Evolutionary conservation across 2,888 invertebrate species (phyloP).

Genomic region (Lumbricus terrestris): DNA sequence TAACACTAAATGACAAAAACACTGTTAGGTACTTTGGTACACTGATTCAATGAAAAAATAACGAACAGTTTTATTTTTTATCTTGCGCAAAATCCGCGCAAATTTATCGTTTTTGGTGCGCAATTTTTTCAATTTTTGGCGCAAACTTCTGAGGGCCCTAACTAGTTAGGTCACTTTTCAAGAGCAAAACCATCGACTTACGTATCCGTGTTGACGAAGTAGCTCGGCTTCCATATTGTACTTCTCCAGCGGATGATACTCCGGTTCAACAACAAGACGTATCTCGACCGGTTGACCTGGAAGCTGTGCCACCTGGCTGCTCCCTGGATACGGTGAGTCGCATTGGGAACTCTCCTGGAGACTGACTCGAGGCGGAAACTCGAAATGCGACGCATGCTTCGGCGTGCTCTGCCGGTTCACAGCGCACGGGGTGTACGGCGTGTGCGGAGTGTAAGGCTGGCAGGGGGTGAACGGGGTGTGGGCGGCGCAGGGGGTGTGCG

Average conservation of each 20-base stretch:
- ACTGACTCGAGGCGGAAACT: slow-evolving; percentile 23
- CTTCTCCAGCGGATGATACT: background rate
- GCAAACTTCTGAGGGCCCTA: too few relatives aligned
- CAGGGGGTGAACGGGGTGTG: slow-evolving; percentile 28
- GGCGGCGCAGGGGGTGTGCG: slow-evolving; percentile 26
- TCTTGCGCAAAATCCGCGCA: too few relatives aligned
- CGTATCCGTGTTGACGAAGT: background rate
- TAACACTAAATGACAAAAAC: too few relatives aligned
- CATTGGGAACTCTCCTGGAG: background rate
- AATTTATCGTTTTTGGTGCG: too few relatives aligned
- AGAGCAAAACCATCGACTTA: background rate
- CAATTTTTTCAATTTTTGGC: too few relatives aligned
- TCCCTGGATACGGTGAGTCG: background rate
- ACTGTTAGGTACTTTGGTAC: too few relatives aligned
- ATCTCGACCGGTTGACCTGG: background rate
- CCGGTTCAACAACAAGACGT: background rate
- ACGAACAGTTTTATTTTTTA: too few relatives aligned
- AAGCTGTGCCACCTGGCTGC: background rate
- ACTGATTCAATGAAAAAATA: too few relatives aligned
- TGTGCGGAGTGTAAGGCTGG: slow-evolving; percentile 37
- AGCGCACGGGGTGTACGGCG: slow-evolving; percentile 36
- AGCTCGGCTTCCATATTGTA: background rate
- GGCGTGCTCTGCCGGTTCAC: too few relatives aligned
- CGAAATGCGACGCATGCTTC: slow-evolving; percentile 27
- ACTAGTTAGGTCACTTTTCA: too few relatives aligned